phyloP scores from a whole-genome alignment of 2,888 invertebrate genomes.

The Leucoptera coffeella region DNA sequence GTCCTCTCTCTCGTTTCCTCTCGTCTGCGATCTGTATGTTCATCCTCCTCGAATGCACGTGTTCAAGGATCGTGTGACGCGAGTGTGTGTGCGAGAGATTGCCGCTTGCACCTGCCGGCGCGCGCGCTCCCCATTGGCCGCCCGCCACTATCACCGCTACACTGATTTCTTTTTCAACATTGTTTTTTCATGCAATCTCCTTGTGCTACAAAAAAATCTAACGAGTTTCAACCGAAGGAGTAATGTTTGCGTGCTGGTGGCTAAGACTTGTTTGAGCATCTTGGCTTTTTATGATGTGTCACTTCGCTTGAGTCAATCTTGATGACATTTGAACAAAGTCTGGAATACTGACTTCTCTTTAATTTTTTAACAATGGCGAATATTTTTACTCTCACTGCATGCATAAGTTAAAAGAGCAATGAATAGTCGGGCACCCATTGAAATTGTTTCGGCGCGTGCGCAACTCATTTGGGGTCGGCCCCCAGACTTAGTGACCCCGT shows the following conservation, averaged over 20 bases:
- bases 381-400: too few relatives aligned
- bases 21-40: slow-evolving; percentile 16
- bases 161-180: slow-evolving; percentile 47
- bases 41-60: slow-evolving; percentile 52
- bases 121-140: slow-evolving; percentile 43
- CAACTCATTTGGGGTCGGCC: slow-evolving; percentile 8
- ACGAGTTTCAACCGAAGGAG: slow-evolving; percentile 47
- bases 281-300: too few relatives aligned
- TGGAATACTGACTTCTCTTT: too few relatives aligned
- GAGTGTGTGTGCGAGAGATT: slow-evolving; percentile 31
- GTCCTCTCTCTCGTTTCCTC: slow-evolving; percentile 22
- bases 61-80: slow-evolving; percentile 43
- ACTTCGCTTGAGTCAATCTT: too few relatives aligned
- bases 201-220: slow-evolving; percentile 37
- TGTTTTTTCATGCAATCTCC: slow-evolving; percentile 42
- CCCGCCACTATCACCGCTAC: slow-evolving; percentile 42
- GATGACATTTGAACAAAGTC: too few relatives aligned
- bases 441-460: slow-evolving; percentile 18
- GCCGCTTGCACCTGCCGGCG: slow-evolving; percentile 42
- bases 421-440: not conserved
- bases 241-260: slow-evolving; percentile 50
- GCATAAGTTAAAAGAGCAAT: too few relatives aligned
- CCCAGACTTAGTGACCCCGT: slow-evolving; percentile 32
- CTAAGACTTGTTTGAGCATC: too few relatives aligned
- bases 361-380: too few relatives aligned